These are phyloP conservation scores for Brachypodius melanocephalos DNA, from an alignment of 2,113 vertebrate genomes.

Conservation along the genomic window DNA sequence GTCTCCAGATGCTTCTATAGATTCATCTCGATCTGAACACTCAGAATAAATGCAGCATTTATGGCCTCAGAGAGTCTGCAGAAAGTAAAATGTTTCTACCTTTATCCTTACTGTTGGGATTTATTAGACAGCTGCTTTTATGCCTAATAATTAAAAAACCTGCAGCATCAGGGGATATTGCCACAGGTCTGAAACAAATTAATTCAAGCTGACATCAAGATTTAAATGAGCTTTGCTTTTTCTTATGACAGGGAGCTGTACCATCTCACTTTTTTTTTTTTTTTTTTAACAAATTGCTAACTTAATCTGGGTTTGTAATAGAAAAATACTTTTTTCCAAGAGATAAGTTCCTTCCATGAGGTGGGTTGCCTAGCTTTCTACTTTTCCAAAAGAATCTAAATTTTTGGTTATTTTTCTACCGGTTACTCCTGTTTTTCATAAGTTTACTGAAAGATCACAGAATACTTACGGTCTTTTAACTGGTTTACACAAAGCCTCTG, in stretches of 20 bases:
- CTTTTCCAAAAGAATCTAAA: not conserved
- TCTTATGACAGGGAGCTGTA: not conserved
- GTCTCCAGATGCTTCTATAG: constrained; percentile 14
- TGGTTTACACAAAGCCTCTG: not conserved
- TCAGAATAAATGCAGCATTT: not conserved
- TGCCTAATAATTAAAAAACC: constrained; percentile 32
- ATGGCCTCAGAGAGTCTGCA: not conserved
- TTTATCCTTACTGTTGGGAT: not conserved
- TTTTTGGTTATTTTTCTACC: not conserved
- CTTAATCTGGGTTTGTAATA: not conserved
- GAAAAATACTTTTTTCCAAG: not conserved
- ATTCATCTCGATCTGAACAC: not conserved
- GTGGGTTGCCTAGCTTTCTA: not conserved
- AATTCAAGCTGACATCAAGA: not conserved
- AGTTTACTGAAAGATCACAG: not conserved
- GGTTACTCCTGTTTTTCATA: not conserved
- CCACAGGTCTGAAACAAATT: not conserved
- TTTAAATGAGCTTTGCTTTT: not conserved
- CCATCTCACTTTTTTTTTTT: not conserved
- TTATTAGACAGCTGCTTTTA: constrained; percentile 35
- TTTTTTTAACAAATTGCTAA: not conserved
- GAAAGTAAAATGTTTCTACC: not conserved
- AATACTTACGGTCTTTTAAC: not conserved
- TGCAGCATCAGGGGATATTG: not conserved
- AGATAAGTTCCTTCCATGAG: not conserved